phyloP scores from a whole-genome alignment of 1,140 invertebrate species.

The Lineus longissimus region DNA sequence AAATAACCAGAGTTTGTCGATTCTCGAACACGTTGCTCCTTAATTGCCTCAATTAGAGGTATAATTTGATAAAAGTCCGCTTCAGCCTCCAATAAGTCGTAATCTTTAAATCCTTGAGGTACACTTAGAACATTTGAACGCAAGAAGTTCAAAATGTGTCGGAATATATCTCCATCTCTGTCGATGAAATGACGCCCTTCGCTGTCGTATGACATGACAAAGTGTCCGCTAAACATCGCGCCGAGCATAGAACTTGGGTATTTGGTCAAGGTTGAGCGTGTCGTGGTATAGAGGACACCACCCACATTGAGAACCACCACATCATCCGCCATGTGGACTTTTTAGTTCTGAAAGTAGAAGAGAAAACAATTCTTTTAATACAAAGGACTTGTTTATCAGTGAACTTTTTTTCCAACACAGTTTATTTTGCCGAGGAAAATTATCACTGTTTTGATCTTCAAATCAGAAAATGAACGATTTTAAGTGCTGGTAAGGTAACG shows the following conservation, averaged over 20 bases:
- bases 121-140: conserved; percentile 66
- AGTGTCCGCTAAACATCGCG: conserved; percentile 43
- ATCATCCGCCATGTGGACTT: conserved; percentile 9
- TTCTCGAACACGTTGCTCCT: conserved; percentile 13
- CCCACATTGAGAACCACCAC: conserved; percentile 46
- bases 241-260: conserved; percentile 49
- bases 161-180: conserved; percentile 41
- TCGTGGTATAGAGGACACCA: conserved; percentile 40
- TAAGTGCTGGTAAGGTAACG: no score
- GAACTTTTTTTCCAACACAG: neutral
- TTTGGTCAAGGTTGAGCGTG: conserved; percentile 35
- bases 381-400: neutral
- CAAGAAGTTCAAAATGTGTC: conserved; percentile 46
- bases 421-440: neutral
- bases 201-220: conserved; percentile 29
- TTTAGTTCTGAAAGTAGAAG: neutral
- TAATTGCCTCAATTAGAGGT: conserved; percentile 62
- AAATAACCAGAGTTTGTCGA: conserved; percentile 20
- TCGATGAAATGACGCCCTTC: conserved; percentile 47
- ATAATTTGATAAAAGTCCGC: conserved; percentile 87
- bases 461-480: neutral
- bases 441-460: neutral
- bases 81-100: conserved; percentile 84
- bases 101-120: conserved; percentile 79
- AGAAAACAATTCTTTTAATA: no score